phyloP scores from a whole-genome alignment of 2,797 vertebrate species.

The Avahi laniger region DNA sequence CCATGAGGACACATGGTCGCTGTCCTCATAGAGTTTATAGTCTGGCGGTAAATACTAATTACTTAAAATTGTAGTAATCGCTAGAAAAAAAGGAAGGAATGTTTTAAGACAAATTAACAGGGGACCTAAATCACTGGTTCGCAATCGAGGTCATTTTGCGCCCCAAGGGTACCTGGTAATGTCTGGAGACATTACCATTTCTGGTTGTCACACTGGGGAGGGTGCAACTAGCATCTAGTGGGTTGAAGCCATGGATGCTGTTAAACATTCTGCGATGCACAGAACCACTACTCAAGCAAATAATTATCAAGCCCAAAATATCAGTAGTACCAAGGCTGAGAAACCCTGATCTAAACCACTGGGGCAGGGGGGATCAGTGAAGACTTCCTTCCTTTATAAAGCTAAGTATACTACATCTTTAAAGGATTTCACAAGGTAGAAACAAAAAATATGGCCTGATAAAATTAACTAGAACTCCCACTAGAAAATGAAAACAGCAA shows the following conservation, averaged over 20 bases:
- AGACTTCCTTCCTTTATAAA: neutral
- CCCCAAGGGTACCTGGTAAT: neutral
- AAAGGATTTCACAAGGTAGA: neutral
- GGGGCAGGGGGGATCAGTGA: neutral
- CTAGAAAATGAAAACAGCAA: constrained; percentile 2
- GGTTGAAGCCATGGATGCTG: neutral
- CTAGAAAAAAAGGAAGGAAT: neutral
- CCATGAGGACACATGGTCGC: neutral
- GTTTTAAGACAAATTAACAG: neutral
- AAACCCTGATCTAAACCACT: neutral
- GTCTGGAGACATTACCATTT: neutral
- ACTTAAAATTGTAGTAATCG: neutral
- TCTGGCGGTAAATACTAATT: neutral
- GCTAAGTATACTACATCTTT: neutral
- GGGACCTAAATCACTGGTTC: constrained; percentile 10
- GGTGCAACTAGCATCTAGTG: neutral
- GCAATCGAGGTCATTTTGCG: neutral
- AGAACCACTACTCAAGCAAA: neutral
- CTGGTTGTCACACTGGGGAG: neutral
- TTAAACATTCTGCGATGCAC: neutral
- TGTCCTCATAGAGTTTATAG: neutral
- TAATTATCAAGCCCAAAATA: neutral
- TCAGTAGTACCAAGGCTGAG: neutral
- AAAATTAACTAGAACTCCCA: constrained; percentile 5
- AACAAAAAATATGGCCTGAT: constrained; percentile 14